Conservation (phyloP, 2,888 invertebrate genomes). For the Ischnus inquisitorius region DNA sequence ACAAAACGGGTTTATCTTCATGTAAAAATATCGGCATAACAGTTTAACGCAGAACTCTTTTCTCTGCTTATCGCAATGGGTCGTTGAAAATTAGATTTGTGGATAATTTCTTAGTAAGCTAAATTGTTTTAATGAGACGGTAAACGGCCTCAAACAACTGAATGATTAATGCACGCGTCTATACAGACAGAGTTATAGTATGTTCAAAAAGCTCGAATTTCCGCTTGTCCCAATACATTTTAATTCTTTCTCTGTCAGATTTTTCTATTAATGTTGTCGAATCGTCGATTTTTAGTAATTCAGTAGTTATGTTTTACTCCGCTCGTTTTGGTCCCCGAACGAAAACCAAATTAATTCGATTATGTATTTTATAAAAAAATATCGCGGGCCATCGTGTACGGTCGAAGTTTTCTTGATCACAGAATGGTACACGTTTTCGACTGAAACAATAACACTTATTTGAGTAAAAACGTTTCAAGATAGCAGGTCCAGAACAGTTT, state of each 20-base stretch:
- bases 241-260: conserved; percentile 8
- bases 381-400: conserved; percentile 54
- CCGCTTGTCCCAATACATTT: conserved; percentile 44
- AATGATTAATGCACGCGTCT: conserved; percentile 71
- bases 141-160: conserved; percentile 73
- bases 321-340: conserved; percentile 76
- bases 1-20: neutral
- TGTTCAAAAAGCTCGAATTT: conserved; percentile 50
- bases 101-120: conserved; percentile 62
- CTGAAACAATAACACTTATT: conserved; percentile 70
- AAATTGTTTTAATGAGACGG: conserved; percentile 68
- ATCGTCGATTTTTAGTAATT: neutral
- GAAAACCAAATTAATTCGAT: conserved; percentile 63
- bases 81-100: conserved; percentile 56
- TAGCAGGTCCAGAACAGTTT: too few species aligned
- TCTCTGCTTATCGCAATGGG: conserved; percentile 22
- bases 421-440: conserved; percentile 80
- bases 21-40: conserved; percentile 4
- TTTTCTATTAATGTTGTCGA: conserved; percentile 29
- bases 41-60: neutral
- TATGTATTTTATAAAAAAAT: conserved; percentile 72
- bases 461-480: neutral
- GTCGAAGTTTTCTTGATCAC: conserved; percentile 73
- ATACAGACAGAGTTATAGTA: conserved; percentile 53
- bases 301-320: conserved; percentile 33